phyloP scores from a whole-genome alignment of 1,140 invertebrate genomes.

The Chymomyza costata region DNA sequence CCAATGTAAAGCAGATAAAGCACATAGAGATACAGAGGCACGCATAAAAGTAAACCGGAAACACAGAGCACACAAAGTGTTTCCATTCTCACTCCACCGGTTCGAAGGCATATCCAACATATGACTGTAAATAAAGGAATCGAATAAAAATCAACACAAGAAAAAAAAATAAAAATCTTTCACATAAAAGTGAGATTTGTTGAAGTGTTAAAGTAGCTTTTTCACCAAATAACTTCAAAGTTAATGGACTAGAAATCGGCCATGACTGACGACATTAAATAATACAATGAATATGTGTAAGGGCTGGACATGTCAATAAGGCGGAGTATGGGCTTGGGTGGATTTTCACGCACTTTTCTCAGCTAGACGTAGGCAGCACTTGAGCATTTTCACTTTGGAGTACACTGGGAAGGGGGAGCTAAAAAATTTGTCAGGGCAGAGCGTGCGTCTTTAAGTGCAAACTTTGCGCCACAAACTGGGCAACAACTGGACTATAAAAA shows the following conservation, averaged over 20 bases:
- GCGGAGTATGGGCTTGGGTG: slow-evolving; percentile 1
- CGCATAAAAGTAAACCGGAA: slow-evolving; percentile 9
- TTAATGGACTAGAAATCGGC: slow-evolving; percentile 67
- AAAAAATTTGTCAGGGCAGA: slow-evolving; percentile 10
- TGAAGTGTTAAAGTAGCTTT: slow-evolving; percentile 56
- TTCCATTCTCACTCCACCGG: too few species aligned
- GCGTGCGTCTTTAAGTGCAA: slow-evolving; percentile 19
- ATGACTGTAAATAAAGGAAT: too few species aligned
- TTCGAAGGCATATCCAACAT: too few species aligned
- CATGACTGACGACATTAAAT: slow-evolving; percentile 61
- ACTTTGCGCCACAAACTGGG: neutral
- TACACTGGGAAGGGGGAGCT: too few species aligned
- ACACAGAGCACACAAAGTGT: too few species aligned
- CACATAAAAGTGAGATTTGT: slow-evolving; percentile 35
- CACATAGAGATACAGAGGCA: too few species aligned
- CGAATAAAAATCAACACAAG: slow-evolving; percentile 21
- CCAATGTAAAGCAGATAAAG: too few species aligned
- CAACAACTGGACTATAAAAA: neutral
- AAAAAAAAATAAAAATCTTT: slow-evolving; percentile 26
- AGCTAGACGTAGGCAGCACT: too few species aligned
- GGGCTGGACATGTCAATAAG: neutral
- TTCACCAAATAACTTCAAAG: slow-evolving; percentile 56
- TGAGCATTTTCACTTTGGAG: too few species aligned
- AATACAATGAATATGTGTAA: slow-evolving; percentile 34
- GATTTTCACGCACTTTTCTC: neutral